phyloP scores from a whole-genome alignment of 2,797 vertebrate genomes.

The Pseudochaenichthys georgianus region DNA sequence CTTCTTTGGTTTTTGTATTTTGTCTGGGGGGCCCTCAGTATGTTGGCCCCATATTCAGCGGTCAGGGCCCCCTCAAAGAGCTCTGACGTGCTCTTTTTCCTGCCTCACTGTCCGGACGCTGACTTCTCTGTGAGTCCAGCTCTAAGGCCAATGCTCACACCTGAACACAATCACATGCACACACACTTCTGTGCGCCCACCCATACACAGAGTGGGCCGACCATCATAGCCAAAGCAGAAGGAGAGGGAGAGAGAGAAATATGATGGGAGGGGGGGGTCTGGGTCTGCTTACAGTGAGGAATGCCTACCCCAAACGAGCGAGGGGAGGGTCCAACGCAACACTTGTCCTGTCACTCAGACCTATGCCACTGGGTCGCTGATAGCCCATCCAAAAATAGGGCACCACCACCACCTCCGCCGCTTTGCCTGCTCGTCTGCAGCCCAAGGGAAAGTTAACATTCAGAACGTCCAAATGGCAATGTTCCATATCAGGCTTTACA shows the following conservation, averaged over 20 bases:
- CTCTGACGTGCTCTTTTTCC: conserved; percentile 67
- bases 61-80: conserved; percentile 76
- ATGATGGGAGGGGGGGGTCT: conserved; percentile 63
- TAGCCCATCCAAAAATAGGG: conserved; percentile 85
- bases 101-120: conserved; percentile 65
- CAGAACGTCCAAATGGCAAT: conserved; percentile 57
- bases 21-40: conserved; percentile 72
- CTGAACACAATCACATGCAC: conserved; percentile 64
- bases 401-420: conserved; percentile 36
- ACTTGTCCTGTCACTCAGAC: conserved; percentile 89
- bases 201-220: conserved; percentile 58
- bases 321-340: conserved; percentile 79
- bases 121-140: conserved; percentile 69
- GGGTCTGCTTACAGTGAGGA: conserved; percentile 84
- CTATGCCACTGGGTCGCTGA: conserved; percentile 73
- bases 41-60: conserved; percentile 76
- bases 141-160: conserved; percentile 64
- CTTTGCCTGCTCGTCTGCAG: conserved; percentile 59
- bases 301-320: conserved; percentile 76
- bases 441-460: conserved; percentile 57
- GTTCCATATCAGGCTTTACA: conserved; percentile 56
- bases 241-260: conserved; percentile 58
- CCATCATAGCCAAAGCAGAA: conserved; percentile 62
- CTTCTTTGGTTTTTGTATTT: conserved; percentile 48
- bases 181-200: conserved; percentile 51